Conservation (phyloP, 2,888 invertebrate genomes). For the Temnothorax ravouxi region DNA sequence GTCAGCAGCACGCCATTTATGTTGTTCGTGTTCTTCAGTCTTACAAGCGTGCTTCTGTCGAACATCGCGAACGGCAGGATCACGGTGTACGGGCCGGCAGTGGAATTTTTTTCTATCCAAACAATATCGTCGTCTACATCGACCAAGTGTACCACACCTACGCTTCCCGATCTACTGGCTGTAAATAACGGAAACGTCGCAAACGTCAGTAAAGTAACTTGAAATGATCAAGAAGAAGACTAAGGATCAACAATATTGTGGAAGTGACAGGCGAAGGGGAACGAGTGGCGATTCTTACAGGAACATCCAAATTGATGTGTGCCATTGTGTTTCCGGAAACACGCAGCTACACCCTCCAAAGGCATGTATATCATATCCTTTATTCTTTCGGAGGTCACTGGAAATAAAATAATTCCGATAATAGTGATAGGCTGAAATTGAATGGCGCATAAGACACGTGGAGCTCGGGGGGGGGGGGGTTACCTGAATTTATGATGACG, state of each 20-base stretch:
- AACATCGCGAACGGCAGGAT: slow-evolving; percentile 90
- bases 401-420: slow-evolving; percentile 31
- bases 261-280: background rate
- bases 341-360: slow-evolving; percentile 91
- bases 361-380: slow-evolving; percentile 93
- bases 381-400: slow-evolving; percentile 89
- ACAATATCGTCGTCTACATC: slow-evolving; percentile 89
- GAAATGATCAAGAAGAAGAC: background rate
- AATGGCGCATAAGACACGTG: background rate
- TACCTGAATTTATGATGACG: slow-evolving; percentile 56
- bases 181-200: slow-evolving; percentile 39
- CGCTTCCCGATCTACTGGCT: slow-evolving; percentile 93
- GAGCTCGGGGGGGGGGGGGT: background rate
- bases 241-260: background rate
- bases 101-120: slow-evolving; percentile 91
- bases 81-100: slow-evolving; percentile 94
- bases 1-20: slow-evolving; percentile 91
- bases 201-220: background rate
- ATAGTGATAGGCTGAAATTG: background rate
- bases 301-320: slow-evolving; percentile 98
- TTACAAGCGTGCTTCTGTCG: slow-evolving; percentile 87
- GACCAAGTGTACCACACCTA: slow-evolving; percentile 94
- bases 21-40: slow-evolving; percentile 87
- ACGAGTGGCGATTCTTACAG: slow-evolving; percentile 89
- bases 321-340: slow-evolving; percentile 96